Percentiles rank a stretch among this genome's conserved stretches.
Conservation (phyloP, 2,797 vertebrate species). For the Cirrhinus molitorella region DNA sequence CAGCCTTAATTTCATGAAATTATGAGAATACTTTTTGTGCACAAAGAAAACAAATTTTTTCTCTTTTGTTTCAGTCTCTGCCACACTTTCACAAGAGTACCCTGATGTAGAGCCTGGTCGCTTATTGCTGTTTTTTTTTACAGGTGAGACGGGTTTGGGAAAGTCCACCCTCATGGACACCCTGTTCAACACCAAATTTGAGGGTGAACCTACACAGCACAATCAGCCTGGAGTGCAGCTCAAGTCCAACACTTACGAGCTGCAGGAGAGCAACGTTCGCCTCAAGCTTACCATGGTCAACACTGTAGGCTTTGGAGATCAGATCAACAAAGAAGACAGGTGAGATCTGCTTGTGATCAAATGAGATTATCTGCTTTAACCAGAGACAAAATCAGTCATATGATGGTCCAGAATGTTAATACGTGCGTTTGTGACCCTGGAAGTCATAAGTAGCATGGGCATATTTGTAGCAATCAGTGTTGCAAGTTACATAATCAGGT, state of each 20-base stretch:
- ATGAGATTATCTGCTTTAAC: not conserved
- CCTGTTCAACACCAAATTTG: conserved; percentile 98
- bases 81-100: too few relatives aligned
- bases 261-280: conserved; percentile 95
- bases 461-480: too few relatives aligned
- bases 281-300: conserved; percentile 95
- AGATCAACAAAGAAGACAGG: conserved; percentile 99
- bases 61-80: too few relatives aligned
- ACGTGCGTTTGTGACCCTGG: not conserved
- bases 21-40: too few relatives aligned
- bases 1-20: too few relatives aligned
- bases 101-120: not conserved
- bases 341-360: conserved; percentile 63
- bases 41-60: too few relatives aligned
- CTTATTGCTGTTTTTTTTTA: conserved; percentile 43
- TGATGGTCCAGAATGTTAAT: not conserved
- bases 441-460: too few relatives aligned
- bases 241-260: conserved; percentile 93
- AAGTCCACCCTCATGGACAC: conserved; percentile 99
- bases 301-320: conserved; percentile 95
- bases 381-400: not conserved
- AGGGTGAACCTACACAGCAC: conserved; percentile 93
- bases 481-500: too few relatives aligned
- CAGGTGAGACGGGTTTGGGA: conserved; percentile 96
- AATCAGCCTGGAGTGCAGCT: conserved; percentile 95